Conservation (phyloP, 2,888 invertebrate genomes). For the Nomada flava region DNA sequence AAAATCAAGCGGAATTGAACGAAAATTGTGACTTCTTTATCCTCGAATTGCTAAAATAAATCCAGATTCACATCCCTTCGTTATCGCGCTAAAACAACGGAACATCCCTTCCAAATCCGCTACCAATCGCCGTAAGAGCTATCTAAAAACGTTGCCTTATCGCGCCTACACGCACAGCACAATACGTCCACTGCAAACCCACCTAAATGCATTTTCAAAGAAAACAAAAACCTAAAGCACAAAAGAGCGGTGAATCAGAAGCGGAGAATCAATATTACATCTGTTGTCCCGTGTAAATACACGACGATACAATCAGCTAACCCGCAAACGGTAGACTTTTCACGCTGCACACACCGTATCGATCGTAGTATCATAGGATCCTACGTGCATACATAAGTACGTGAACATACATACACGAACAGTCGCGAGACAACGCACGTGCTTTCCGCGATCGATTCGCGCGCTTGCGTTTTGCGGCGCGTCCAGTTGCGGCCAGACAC, state of each 20-base stretch:
- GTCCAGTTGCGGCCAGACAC: conserved; percentile 39
- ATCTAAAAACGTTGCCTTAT: no score
- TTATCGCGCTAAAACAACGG: no score
- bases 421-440: conserved; percentile 58
- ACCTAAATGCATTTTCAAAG: no score
- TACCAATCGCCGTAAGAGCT: no score
- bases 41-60: no score
- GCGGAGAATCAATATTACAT: conserved; percentile 8
- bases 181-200: no score
- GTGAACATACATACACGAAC: background rate
- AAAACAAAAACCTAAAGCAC: background rate
- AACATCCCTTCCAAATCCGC: no score
- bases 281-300: background rate
- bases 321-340: conserved; percentile 11
- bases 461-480: conserved; percentile 43
- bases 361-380: background rate
- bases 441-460: conserved; percentile 43
- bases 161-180: no score
- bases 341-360: background rate
- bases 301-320: background rate
- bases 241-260: background rate
- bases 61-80: no score
- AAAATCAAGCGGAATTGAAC: no score
- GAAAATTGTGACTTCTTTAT: no score
- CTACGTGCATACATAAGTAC: no score